These are phyloP conservation scores for Neolamprologus modestus DNA, from an alignment of 2,113 vertebrate genomes.

Conservation along the genomic window DNA sequence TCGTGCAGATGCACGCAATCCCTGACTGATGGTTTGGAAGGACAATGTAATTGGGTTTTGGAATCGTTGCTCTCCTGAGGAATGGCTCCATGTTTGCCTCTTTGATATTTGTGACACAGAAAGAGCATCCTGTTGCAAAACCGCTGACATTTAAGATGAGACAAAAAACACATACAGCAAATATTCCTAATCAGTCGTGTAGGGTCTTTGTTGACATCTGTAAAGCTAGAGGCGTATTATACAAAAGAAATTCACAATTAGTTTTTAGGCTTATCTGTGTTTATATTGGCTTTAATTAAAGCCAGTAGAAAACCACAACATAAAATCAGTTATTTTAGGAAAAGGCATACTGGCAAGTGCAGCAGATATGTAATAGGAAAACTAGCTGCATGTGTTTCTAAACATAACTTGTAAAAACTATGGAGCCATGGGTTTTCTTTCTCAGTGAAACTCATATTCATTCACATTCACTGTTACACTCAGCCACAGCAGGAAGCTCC, in stretches of 20 bases:
- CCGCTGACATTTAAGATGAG: constrained; percentile 30
- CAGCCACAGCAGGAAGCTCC: neutral
- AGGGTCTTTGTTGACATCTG: neutral
- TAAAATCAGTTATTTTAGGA: neutral
- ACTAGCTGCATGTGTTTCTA: neutral
- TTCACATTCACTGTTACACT: constrained; percentile 11
- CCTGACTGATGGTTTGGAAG: constrained; percentile 50
- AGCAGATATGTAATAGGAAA: neutral
- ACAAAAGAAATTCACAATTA: neutral
- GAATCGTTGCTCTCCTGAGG: constrained; percentile 18
- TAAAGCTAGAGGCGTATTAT: neutral
- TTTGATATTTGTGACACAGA: constrained; percentile 42
- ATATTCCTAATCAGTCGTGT: neutral
- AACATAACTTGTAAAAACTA: neutral
- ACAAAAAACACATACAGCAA: neutral
- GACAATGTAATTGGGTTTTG: constrained; percentile 51
- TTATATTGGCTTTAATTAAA: neutral
- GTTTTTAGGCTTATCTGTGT: neutral
- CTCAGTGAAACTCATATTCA: neutral
- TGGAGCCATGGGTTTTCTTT: neutral
- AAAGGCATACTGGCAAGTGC: neutral
- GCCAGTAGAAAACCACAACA: neutral
- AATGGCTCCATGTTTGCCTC: constrained; percentile 12
- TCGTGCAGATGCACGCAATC: constrained; percentile 20
- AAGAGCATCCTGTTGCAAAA: constrained; percentile 34